Conservation (phyloP, 2,888 invertebrate species). For the Eustalomyia histrio region DNA sequence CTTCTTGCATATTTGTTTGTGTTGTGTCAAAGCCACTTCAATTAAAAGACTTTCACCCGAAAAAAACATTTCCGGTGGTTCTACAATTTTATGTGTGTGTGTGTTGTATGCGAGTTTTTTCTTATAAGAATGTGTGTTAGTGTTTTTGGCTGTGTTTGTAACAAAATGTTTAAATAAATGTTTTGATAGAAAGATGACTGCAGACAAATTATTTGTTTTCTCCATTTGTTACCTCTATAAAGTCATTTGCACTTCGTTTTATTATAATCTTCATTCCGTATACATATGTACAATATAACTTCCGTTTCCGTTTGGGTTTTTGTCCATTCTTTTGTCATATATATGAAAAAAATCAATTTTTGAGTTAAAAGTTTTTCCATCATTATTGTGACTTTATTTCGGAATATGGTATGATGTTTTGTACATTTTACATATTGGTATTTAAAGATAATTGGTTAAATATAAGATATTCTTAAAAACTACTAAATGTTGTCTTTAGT, state of each 20-base stretch:
- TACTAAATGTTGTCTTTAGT: too few species aligned
- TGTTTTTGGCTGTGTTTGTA: conserved; percentile 70
- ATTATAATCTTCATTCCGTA: not conserved
- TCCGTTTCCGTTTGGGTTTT: conserved; percentile 58
- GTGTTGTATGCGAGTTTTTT: not conserved
- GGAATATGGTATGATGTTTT: too few species aligned
- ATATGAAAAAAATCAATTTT: not conserved
- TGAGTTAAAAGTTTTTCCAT: not conserved
- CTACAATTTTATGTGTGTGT: conserved; percentile 35
- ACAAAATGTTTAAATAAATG: conserved; percentile 10
- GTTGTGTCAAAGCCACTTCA: conserved; percentile 72
- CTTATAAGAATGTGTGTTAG: conserved; percentile 41
- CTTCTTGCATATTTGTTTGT: conserved; percentile 34
- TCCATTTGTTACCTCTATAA: conserved; percentile 18
- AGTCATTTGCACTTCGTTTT: conserved; percentile 31
- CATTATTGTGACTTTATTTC: not conserved
- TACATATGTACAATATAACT: conserved; percentile 58
- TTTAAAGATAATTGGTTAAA: not conserved
- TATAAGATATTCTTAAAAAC: not conserved
- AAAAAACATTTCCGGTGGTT: conserved; percentile 63
- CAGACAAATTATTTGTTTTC: conserved; percentile 11
- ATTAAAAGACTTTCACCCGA: conserved; percentile 77
- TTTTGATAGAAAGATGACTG: conserved; percentile 20
- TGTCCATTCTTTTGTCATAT: not conserved
- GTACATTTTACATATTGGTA: too few species aligned